Percentiles rank a stretch among this genome's conserved stretches.
These are phyloP conservation scores for Fopius arisanus DNA, from an alignment of 1,140 invertebrate species.

Conservation along the genomic window DNA sequence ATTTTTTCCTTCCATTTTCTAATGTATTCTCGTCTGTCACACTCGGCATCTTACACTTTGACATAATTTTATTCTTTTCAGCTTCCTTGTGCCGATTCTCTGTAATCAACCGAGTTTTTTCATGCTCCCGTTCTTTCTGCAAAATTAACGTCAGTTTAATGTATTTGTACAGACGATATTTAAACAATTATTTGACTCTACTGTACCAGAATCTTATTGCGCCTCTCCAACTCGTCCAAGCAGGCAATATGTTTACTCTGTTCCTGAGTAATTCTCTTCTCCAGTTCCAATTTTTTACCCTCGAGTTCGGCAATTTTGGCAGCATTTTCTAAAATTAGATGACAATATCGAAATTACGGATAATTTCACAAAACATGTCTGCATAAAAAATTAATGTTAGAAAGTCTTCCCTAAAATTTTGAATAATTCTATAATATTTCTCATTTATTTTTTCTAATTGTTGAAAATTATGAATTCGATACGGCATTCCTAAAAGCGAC, in stretches of 20 bases:
- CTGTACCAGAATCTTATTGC: neutral
- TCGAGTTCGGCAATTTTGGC: neutral
- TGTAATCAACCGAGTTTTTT: neutral
- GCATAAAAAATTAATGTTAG: no score
- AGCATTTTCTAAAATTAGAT: neutral
- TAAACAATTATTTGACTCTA: neutral
- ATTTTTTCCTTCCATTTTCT: neutral
- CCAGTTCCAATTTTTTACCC: neutral
- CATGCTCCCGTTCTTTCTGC: neutral
- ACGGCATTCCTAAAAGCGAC: no score
- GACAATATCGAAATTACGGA: neutral
- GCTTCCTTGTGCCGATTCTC: neutral
- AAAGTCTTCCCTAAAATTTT: no score
- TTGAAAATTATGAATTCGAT: no score
- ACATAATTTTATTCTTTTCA: neutral
- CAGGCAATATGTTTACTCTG: neutral
- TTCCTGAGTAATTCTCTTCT: neutral
- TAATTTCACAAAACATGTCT: no score
- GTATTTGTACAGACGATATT: neutral
- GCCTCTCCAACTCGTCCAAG: neutral
- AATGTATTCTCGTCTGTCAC: neutral
- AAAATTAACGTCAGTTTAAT: neutral
- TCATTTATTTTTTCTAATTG: no score
- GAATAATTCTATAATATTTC: no score
- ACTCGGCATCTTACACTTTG: neutral